These are phyloP conservation scores for Poliocrania exsul DNA, from an alignment of 2,797 vertebrate genomes.

Conservation along the genomic window DNA sequence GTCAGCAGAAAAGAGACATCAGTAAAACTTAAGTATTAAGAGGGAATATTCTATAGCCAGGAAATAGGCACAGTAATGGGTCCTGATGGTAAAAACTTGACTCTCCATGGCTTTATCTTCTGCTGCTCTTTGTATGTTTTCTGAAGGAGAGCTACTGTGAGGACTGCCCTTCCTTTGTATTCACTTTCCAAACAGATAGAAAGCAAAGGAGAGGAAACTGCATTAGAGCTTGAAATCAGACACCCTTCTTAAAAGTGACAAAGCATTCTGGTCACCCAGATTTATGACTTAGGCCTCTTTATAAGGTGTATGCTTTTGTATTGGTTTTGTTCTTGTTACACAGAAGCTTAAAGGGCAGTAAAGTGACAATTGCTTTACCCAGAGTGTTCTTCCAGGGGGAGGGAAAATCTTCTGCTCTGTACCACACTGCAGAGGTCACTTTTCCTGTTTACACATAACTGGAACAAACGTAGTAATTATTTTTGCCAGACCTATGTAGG, in stretches of 20 bases:
- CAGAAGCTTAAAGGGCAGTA: background rate
- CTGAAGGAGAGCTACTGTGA: background rate
- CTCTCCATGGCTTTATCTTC: background rate
- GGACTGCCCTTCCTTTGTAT: background rate
- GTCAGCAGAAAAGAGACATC: background rate
- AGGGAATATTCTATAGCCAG: background rate
- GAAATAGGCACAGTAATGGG: background rate
- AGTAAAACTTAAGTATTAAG: background rate
- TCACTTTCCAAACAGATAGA: background rate
- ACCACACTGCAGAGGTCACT: background rate
- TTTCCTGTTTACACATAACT: background rate
- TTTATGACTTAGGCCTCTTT: conserved; percentile 20
- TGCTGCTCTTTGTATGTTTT: background rate
- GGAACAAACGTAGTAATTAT: background rate
- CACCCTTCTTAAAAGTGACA: background rate
- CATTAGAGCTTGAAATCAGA: background rate
- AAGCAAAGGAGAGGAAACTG: background rate
- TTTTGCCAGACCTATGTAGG: background rate
- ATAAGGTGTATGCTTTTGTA: background rate
- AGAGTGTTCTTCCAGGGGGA: background rate
- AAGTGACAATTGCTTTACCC: background rate
- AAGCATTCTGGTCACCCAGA: background rate
- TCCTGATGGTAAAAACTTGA: background rate
- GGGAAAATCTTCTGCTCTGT: background rate
- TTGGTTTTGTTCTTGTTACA: background rate